phyloP scores from a whole-genome alignment of 2,113 vertebrate genomes.

The Fregetta grallaria region DNA sequence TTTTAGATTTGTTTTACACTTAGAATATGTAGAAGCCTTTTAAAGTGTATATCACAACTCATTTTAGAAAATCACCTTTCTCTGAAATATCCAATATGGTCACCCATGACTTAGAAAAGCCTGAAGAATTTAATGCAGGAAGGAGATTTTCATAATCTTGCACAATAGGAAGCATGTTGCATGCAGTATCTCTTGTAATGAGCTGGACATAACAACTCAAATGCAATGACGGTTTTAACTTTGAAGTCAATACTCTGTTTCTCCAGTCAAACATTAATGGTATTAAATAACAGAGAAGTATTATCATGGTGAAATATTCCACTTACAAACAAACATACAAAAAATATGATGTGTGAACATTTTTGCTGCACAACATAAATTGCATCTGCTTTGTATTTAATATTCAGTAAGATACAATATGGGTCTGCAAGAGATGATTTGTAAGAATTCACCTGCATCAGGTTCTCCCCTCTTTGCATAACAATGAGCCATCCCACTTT shows the following conservation, averaged over 20 bases:
- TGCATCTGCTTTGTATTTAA: not conserved
- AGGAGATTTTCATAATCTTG: not conserved
- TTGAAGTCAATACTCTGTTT: not conserved
- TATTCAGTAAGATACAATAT: not conserved
- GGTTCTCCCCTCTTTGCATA: not conserved
- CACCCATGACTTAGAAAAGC: not conserved
- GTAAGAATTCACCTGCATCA: not conserved
- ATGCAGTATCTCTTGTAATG: not conserved
- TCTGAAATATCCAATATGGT: not conserved
- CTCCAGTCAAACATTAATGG: not conserved
- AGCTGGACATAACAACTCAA: not conserved
- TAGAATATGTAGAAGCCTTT: not conserved
- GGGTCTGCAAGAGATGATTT: not conserved
- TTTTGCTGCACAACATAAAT: not conserved
- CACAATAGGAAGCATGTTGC: not conserved
- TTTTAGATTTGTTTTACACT: not conserved
- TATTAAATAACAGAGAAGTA: not conserved
- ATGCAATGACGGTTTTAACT: not conserved
- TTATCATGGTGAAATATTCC: not conserved
- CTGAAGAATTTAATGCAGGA: not conserved
- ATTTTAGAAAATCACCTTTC: not conserved
- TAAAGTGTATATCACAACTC: not conserved
- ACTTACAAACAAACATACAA: not conserved
- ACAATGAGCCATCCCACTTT: not conserved
- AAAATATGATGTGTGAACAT: not conserved